Evolutionary conservation across 2,797 vertebrate species (phyloP).

Genomic region (Erethizon dorsatum): DNA sequence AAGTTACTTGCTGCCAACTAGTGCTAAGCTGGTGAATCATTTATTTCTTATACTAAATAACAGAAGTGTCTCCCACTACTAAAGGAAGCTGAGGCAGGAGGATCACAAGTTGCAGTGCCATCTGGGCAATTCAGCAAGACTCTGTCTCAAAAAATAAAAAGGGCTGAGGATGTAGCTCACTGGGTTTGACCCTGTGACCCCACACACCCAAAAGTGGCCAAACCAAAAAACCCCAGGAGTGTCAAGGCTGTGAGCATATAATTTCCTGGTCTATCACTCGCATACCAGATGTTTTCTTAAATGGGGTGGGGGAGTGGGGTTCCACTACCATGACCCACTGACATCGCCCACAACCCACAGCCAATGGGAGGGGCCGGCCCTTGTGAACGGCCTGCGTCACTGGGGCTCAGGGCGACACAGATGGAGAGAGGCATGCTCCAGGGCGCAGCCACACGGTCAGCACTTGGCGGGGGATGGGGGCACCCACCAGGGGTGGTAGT

Average conservation of each 20-base stretch:
- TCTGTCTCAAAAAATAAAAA: not conserved
- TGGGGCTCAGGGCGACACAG: not conserved
- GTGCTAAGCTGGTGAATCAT: conserved; percentile 59
- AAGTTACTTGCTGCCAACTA: conserved; percentile 2
- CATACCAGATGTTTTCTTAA: conserved; percentile 12
- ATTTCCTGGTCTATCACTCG: not conserved
- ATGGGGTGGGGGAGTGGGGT: not conserved
- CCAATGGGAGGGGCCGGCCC: not conserved
- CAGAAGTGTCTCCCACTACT: not conserved
- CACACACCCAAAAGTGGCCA: not conserved
- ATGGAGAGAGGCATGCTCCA: not conserved
- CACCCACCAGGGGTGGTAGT: not conserved
- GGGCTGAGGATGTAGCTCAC: not conserved
- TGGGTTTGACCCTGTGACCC: not conserved
- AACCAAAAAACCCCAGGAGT: not conserved
- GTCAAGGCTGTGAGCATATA: not conserved
- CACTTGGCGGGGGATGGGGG: not conserved
- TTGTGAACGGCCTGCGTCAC: not conserved
- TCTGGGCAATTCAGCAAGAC: not conserved
- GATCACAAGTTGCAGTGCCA: not conserved
- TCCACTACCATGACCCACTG: not conserved
- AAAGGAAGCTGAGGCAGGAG: not conserved
- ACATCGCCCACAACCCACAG: not conserved
- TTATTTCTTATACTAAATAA: conserved; percentile 45
- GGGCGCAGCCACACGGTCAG: not conserved